Evolutionary conservation across 2,113 vertebrate species (phyloP).

Genomic region (Tauraco erythrolophus): DNA sequence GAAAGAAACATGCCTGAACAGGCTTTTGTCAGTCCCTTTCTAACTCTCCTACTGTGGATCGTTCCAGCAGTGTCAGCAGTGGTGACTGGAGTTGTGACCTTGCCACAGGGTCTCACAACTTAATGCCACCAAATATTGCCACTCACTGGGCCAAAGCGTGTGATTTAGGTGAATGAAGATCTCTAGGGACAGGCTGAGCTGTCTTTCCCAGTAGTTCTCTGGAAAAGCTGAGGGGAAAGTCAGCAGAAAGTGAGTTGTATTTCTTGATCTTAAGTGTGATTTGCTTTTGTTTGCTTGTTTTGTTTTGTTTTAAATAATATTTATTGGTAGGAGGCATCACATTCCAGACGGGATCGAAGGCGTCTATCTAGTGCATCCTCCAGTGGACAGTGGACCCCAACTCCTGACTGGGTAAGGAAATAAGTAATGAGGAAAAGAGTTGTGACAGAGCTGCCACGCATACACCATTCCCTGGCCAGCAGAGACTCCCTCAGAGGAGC

Average conservation of each 20-base stretch:
- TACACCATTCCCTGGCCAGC: not conserved
- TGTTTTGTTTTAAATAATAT: not conserved
- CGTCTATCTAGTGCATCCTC: conserved; percentile 84
- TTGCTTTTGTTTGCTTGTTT: not conserved
- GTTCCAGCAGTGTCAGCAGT: not conserved
- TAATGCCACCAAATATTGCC: not conserved
- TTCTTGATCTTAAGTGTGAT: not conserved
- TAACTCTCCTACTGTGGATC: not conserved
- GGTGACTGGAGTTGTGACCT: not conserved
- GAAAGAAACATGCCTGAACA: not conserved
- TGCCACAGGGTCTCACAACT: not conserved
- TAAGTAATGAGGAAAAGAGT: not conserved
- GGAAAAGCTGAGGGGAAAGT: not conserved
- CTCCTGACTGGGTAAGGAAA: conserved; percentile 91
- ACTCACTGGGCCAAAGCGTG: not conserved
- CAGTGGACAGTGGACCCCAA: conserved; percentile 86
- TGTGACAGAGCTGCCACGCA: not conserved
- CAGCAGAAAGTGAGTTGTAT: not conserved
- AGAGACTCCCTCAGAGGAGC: not conserved
- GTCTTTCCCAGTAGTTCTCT: not conserved
- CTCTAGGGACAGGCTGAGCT: not conserved
- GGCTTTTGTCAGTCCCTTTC: not conserved
- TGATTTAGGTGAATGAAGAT: not conserved
- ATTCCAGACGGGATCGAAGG: conserved; percentile 83
- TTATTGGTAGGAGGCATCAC: conserved; percentile 84